Percentiles rank a stretch among this genome's conserved stretches.
phyloP scores from a whole-genome alignment of 2,113 vertebrate species.

The Myotis brandtii region DNA sequence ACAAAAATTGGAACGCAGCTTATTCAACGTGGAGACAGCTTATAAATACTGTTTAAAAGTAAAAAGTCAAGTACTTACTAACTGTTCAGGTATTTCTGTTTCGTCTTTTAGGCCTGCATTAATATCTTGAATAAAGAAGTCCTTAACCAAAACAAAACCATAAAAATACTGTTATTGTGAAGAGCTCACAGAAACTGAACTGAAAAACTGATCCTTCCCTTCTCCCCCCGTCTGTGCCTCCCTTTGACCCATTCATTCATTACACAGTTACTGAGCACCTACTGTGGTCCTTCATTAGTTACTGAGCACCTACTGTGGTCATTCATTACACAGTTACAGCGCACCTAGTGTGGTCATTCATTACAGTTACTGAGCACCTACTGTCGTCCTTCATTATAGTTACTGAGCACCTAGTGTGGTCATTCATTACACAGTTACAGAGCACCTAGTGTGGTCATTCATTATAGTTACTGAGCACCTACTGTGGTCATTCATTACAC shows the following conservation, averaged over 20 bases:
- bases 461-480: too few species aligned
- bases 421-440: not conserved
- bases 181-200: slow-evolving; percentile 35
- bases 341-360: too few species aligned
- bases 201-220: not conserved
- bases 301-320: too few species aligned
- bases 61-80: slow-evolving; percentile 83
- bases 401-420: not conserved
- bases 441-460: not conserved
- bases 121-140: slow-evolving; percentile 93
- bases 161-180: slow-evolving; percentile 40
- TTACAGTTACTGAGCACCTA: too few species aligned
- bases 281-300: not conserved
- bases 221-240: not conserved
- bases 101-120: slow-evolving; percentile 90
- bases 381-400: too few species aligned
- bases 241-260: not conserved
- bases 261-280: not conserved
- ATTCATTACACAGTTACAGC: too few species aligned
- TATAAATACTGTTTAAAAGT: slow-evolving; percentile 4
- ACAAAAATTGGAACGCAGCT: slow-evolving; percentile 29
- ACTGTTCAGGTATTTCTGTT: slow-evolving; percentile 80
- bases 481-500: too few species aligned
- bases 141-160: slow-evolving; percentile 84
- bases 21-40: not conserved